These are phyloP conservation scores for Nyctibius grandis DNA, from an alignment of 2,797 vertebrate species.

Conservation along the genomic window DNA sequence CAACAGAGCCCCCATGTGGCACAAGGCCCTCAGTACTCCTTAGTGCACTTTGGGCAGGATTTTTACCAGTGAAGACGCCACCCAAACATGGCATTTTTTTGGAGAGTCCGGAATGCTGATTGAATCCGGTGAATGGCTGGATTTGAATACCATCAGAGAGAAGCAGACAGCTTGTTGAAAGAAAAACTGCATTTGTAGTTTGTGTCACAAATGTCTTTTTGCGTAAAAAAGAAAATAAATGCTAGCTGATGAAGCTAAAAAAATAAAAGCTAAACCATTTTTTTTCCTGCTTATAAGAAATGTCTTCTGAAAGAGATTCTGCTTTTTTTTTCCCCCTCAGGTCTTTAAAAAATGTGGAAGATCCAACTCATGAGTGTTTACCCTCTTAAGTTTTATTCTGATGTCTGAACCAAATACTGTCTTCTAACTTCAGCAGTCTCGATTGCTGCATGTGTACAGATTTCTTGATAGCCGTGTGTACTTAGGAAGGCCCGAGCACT, in stretches of 20 bases:
- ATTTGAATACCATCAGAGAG: neutral
- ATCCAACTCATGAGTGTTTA: neutral
- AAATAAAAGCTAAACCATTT: accelerated
- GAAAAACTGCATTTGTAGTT: neutral
- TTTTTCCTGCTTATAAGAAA: neutral
- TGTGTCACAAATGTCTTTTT: neutral
- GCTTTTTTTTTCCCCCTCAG: neutral
- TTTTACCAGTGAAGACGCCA: neutral
- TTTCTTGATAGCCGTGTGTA: neutral
- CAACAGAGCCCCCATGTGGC: neutral
- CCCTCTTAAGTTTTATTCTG: neutral
- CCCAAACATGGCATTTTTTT: neutral
- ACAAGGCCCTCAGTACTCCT: neutral
- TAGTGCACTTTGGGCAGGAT: accelerated
- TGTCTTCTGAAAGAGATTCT: neutral
- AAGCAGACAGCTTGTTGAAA: neutral
- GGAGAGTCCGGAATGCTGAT: neutral
- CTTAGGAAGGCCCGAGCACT: neutral
- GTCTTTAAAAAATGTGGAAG: neutral
- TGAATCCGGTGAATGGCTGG: neutral
- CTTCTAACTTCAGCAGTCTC: neutral
- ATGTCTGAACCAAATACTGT: neutral
- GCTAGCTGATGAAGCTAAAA: neutral
- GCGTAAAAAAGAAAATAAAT: neutral
- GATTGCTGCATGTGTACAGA: neutral